phyloP scores from a whole-genome alignment of 2,888 invertebrate genomes.

The Isoperla grammatica region DNA sequence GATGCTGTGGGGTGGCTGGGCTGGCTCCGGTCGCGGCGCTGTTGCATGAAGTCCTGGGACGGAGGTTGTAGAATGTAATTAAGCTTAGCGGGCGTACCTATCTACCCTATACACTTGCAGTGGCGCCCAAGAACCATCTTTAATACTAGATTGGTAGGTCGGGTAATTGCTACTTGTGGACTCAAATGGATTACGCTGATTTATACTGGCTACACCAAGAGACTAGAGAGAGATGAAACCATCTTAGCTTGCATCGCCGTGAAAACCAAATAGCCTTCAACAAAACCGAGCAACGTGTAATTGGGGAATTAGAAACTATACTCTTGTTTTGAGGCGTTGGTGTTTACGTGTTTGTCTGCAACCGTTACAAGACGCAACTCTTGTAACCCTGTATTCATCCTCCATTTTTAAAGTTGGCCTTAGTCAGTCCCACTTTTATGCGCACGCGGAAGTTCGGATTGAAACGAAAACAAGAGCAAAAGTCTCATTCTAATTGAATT shows the following conservation, averaged over 20 bases:
- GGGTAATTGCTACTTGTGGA: slow-evolving; percentile 25
- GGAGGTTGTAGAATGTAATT: slow-evolving; percentile 16
- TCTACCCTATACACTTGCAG: not conserved
- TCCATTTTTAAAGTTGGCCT: too few relatives aligned
- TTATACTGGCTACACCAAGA: slow-evolving; percentile 18
- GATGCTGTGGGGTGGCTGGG: not conserved
- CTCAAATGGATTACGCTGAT: slow-evolving; percentile 15
- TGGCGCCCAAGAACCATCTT: slow-evolving; percentile 6
- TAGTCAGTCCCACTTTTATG: not conserved
- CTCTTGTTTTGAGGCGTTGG: too few relatives aligned
- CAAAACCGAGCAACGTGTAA: not conserved
- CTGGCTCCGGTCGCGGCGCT: not conserved
- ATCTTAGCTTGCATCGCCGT: too few relatives aligned
- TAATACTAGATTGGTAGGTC: slow-evolving; percentile 8
- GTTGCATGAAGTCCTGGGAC: slow-evolving; percentile 6
- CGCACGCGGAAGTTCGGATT: slow-evolving; percentile 2
- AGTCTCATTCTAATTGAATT: not conserved
- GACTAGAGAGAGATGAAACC: too few relatives aligned
- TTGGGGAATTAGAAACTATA: slow-evolving; percentile 4
- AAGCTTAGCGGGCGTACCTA: slow-evolving; percentile 19
- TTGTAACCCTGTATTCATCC: too few relatives aligned
- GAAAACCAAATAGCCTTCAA: slow-evolving; percentile 5
- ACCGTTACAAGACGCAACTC: too few relatives aligned
- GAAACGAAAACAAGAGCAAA: slow-evolving; percentile 13
- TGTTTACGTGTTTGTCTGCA: too few relatives aligned